A percentile compares a stretch with the other conserved stretches of the same genome.
phyloP scores from a whole-genome alignment of 2,113 vertebrate genomes.

The Axis porcinus region DNA sequence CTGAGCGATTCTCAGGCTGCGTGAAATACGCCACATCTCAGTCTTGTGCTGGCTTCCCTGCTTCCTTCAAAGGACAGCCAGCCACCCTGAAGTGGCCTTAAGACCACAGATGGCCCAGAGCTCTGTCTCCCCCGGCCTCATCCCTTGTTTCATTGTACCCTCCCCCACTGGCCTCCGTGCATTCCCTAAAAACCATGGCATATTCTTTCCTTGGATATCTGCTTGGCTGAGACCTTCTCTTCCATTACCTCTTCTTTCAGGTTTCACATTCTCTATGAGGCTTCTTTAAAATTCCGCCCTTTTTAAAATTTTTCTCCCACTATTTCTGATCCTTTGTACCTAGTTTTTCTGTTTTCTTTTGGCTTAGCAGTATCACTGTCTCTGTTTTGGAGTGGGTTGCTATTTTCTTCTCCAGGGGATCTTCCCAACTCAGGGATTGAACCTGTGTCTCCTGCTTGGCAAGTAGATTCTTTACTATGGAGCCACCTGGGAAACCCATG shows the following conservation, averaged over 20 bases:
- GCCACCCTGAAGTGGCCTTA: too few relatives aligned
- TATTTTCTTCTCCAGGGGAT: neutral
- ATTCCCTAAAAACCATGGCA: neutral
- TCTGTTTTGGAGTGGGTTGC: neutral
- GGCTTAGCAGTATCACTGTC: neutral
- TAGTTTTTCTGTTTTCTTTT: neutral
- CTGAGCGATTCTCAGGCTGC: neutral
- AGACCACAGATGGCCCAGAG: neutral
- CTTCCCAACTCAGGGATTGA: neutral
- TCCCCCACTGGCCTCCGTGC: neutral
- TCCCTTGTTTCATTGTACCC: accelerated
- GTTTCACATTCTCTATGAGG: neutral
- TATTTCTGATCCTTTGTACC: neutral
- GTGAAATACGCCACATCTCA: accelerated
- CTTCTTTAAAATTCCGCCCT: accelerated
- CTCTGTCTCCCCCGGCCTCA: too few relatives aligned
- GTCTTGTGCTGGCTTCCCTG: accelerated
- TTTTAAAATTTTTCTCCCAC: neutral
- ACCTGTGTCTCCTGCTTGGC: neutral
- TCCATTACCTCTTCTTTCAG: neutral
- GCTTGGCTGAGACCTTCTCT: accelerated
- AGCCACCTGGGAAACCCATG: neutral
- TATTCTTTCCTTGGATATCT: neutral
- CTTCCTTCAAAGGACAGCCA: neutral
- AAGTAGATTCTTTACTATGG: neutral